These are phyloP conservation scores for Lissonota sp. DNA, from an alignment of 2,888 invertebrate species.

Conservation along the genomic window DNA sequence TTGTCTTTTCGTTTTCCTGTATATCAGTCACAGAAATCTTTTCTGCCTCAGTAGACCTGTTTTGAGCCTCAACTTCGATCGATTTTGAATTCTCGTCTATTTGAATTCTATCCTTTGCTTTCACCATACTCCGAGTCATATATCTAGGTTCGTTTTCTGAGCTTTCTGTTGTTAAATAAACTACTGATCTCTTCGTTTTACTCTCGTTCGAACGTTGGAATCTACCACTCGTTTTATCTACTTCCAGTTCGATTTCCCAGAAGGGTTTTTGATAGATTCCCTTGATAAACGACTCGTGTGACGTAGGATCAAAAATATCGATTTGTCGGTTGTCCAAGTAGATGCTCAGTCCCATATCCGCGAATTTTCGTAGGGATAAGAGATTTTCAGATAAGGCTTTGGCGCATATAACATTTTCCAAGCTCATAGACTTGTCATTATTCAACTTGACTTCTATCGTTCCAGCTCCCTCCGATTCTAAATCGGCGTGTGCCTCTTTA, in stretches of 20 bases:
- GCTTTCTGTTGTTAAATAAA: conserved; percentile 37
- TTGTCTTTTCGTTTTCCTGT: conserved; percentile 38
- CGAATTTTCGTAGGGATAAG: conserved; percentile 65
- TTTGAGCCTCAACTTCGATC: conserved; percentile 21
- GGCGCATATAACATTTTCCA: conserved; percentile 65
- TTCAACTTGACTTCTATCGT: conserved; percentile 55
- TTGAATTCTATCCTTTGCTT: conserved; percentile 27
- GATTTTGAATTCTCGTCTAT: conserved; percentile 42
- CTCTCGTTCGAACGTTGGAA: conserved; percentile 21
- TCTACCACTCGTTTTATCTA: conserved; percentile 48
- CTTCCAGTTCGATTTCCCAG: conserved; percentile 62
- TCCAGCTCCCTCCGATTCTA: conserved; percentile 66
- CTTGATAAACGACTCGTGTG: conserved; percentile 58
- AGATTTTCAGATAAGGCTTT: conserved; percentile 61
- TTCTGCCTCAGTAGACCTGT: conserved; percentile 38
- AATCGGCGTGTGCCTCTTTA: conserved; percentile 63
- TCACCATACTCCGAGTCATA: conserved; percentile 44
- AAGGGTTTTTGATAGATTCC: conserved; percentile 64
- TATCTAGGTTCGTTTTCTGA: conserved; percentile 54
- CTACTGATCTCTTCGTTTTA: conserved; percentile 21
- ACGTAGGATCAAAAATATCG: conserved; percentile 57
- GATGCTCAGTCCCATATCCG: conserved; percentile 63
- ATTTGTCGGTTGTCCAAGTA: conserved; percentile 65
- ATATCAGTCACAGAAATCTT: conserved; percentile 39
- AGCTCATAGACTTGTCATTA: conserved; percentile 47